Percentiles rank a stretch among this genome's conserved stretches.
Conservation (phyloP, 2,113 vertebrate species). For the Origma solitaria region DNA sequence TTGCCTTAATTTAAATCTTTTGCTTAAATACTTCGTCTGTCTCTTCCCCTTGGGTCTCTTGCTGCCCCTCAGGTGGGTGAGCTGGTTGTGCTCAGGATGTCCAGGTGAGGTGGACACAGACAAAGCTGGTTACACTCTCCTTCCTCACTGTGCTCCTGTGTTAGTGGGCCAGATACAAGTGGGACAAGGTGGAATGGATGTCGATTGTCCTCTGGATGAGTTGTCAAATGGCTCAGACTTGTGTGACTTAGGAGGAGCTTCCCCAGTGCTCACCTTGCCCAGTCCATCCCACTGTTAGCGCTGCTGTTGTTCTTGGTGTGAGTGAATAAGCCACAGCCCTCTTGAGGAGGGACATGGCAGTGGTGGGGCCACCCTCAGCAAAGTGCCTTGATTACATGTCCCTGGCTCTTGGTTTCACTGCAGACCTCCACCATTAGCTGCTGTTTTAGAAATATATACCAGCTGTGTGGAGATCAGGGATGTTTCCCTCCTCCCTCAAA, state of each 20-base stretch:
- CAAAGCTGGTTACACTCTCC: not conserved
- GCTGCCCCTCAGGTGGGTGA: not conserved
- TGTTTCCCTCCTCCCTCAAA: not conserved
- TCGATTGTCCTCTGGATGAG: not conserved
- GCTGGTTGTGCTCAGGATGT: not conserved
- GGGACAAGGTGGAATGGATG: not conserved
- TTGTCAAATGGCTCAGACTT: not conserved
- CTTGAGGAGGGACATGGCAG: rapidly evolving
- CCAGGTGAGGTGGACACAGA: not conserved
- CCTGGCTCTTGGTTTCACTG: not conserved
- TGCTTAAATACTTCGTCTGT: not conserved
- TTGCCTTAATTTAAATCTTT: not conserved
- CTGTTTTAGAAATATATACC: not conserved
- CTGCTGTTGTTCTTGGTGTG: rapidly evolving
- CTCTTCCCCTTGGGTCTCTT: not conserved
- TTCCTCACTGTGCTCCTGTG: not conserved
- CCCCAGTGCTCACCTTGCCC: not conserved
- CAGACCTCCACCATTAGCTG: not conserved
- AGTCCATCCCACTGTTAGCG: not conserved
- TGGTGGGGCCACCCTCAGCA: not conserved
- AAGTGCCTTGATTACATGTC: rapidly evolving
- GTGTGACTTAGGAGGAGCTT: not conserved
- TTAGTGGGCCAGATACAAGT: not conserved
- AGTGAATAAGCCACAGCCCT: rapidly evolving
- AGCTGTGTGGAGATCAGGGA: rapidly evolving